phyloP scores from a whole-genome alignment of 2,888 invertebrate species.

The Lasioglossum morio region DNA sequence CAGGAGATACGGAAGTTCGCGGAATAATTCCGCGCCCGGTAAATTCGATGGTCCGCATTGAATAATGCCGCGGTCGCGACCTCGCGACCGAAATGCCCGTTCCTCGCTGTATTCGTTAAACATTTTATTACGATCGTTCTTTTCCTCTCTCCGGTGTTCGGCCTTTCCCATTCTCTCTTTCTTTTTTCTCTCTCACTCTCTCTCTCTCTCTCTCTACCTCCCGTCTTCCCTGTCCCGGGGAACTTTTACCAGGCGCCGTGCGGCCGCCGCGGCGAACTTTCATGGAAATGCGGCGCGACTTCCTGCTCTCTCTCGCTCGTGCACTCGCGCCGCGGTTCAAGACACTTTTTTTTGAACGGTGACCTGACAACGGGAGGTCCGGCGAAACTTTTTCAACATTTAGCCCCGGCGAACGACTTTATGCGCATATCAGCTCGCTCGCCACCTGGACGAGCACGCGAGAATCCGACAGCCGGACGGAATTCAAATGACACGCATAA shows the following conservation, averaged over 20 bases:
- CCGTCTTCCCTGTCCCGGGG: neutral
- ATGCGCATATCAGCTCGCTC: slow-evolving; percentile 12
- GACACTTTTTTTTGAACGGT: slow-evolving; percentile 23
- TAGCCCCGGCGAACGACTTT: neutral
- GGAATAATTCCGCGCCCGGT: slow-evolving; percentile 19
- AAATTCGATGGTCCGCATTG: slow-evolving; percentile 43
- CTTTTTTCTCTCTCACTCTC: neutral
- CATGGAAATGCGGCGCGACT: slow-evolving; percentile 10
- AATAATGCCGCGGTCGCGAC: slow-evolving; percentile 33
- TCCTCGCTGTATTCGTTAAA: slow-evolving; percentile 46
- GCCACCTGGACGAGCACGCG: neutral
- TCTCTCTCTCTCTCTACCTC: neutral
- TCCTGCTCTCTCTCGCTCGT: neutral
- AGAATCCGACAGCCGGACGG: slow-evolving; percentile 12
- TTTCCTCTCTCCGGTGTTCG: neutral
- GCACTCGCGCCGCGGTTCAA: neutral
- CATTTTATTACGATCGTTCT: slow-evolving; percentile 22
- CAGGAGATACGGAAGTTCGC: slow-evolving; percentile 6
- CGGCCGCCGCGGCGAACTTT: slow-evolving; percentile 9
- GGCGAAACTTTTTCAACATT: slow-evolving; percentile 31
- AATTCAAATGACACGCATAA: slow-evolving; percentile 26
- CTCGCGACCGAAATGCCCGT: neutral
- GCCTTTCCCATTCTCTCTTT: neutral
- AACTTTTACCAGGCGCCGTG: slow-evolving; percentile 8
- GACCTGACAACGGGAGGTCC: slow-evolving; percentile 7